Percentiles rank a stretch among this genome's conserved stretches.
phyloP scores from a whole-genome alignment of 2,113 vertebrate genomes.

The Oceanites oceanicus region DNA sequence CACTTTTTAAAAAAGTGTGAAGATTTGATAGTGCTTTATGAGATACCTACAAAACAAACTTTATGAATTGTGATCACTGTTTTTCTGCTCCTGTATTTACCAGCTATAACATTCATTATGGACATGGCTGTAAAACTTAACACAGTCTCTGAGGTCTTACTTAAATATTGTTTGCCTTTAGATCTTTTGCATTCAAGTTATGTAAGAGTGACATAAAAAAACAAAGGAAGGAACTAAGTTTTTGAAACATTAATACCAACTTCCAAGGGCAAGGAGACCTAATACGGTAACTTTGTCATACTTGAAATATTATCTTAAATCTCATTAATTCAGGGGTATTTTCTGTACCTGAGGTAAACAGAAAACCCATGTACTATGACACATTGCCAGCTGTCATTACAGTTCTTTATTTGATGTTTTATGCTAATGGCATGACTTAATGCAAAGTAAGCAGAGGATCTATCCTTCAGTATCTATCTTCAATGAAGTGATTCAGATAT shows the following conservation, averaged over 20 bases:
- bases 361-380: not conserved
- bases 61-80: not conserved
- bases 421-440: slow-evolving; percentile 28
- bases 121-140: not conserved
- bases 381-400: slow-evolving; percentile 2
- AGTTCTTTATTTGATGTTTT: slow-evolving; percentile 19
- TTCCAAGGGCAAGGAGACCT: not conserved
- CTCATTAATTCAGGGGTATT: not conserved
- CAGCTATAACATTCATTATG: not conserved
- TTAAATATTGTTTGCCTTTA: not conserved
- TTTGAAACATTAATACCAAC: not conserved
- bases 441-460: slow-evolving; percentile 4
- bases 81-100: not conserved
- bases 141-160: not conserved
- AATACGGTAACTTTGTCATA: not conserved
- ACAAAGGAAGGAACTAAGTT: not conserved
- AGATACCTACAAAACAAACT: not conserved
- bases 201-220: not conserved
- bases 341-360: not conserved
- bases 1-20: not conserved
- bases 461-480: not conserved
- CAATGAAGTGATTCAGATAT: slow-evolving; percentile 14
- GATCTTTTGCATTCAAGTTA: not conserved
- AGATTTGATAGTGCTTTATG: not conserved
- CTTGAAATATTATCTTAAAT: not conserved